Percentiles rank a stretch among this genome's conserved stretches.
Evolutionary conservation across 2,888 invertebrate genomes (phyloP).

Genomic region (Lobophora halterata): DNA sequence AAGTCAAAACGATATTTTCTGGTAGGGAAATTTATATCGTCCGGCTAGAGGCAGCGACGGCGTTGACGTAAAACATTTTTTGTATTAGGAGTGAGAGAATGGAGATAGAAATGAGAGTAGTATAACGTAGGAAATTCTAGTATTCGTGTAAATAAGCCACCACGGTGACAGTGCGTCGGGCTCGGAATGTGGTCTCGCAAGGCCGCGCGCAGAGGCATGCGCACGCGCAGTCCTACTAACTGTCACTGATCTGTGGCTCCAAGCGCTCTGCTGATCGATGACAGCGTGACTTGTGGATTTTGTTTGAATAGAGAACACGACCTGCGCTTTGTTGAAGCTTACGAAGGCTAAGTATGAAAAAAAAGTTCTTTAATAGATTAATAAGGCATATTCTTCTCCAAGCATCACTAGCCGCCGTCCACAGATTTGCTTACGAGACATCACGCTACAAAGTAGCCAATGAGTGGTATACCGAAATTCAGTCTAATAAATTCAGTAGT

Average conservation of each 20-base stretch:
- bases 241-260: not conserved
- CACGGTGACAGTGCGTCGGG: slow-evolving; percentile 31
- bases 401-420: too few species aligned
- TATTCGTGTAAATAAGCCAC: slow-evolving; percentile 37
- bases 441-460: too few species aligned
- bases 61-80: too few species aligned
- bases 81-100: too few species aligned
- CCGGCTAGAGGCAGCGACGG: too few species aligned
- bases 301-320: not conserved
- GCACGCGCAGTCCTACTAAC: slow-evolving; percentile 28
- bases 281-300: slow-evolving; percentile 6
- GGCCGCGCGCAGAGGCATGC: slow-evolving; percentile 50
- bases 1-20: not conserved
- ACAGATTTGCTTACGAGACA: too few species aligned
- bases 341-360: too few species aligned
- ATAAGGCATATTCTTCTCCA: too few species aligned
- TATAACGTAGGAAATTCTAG: slow-evolving; percentile 34
- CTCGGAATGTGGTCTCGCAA: slow-evolving; percentile 49
- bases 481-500: too few species aligned
- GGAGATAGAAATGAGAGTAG: slow-evolving; percentile 32
- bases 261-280: slow-evolving; percentile 7
- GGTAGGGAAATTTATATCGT: not conserved
- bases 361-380: too few species aligned
- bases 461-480: too few species aligned
- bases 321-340: too few species aligned